phyloP scores from a whole-genome alignment of 2,888 invertebrate genomes.

The Nomada ruficornis region DNA sequence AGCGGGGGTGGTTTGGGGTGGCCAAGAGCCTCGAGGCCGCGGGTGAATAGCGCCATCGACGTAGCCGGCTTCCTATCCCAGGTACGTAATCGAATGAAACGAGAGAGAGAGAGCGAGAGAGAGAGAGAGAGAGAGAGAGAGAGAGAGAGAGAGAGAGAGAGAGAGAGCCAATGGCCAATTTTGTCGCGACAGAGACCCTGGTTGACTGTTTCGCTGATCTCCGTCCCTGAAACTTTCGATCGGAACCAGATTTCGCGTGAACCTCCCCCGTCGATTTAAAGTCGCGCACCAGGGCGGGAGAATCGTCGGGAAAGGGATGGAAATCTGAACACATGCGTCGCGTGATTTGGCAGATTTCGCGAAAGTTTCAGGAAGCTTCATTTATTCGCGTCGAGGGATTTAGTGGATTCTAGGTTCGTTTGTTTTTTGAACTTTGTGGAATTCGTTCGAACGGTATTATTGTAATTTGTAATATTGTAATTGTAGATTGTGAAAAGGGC shows the following conservation, averaged over 20 bases:
- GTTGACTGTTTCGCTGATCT: slow-evolving; percentile 44
- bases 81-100: slow-evolving; percentile 72
- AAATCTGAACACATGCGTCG: not conserved
- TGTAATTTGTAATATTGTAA: no score
- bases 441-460: no score
- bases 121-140: no score
- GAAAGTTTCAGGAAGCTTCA: no score
- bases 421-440: no score
- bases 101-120: not conserved
- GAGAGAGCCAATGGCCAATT: slow-evolving; percentile 22
- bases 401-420: no score
- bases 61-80: slow-evolving; percentile 90
- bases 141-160: no score
- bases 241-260: slow-evolving; percentile 47
- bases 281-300: slow-evolving; percentile 8
- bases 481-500: no score
- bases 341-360: no score
- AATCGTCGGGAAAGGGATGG: not conserved
- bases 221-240: slow-evolving; percentile 65
- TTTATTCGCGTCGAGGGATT: no score
- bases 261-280: slow-evolving; percentile 38
- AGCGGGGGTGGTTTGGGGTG: slow-evolving; percentile 86
- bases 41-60: slow-evolving; percentile 94
- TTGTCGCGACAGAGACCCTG: slow-evolving; percentile 30
- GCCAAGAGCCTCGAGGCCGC: slow-evolving; percentile 88